A percentile compares a stretch with the other conserved stretches of the same genome.
These are phyloP conservation scores for Spilosoma lubricipeda DNA, from an alignment of 2,888 invertebrate genomes.

Conservation along the genomic window DNA sequence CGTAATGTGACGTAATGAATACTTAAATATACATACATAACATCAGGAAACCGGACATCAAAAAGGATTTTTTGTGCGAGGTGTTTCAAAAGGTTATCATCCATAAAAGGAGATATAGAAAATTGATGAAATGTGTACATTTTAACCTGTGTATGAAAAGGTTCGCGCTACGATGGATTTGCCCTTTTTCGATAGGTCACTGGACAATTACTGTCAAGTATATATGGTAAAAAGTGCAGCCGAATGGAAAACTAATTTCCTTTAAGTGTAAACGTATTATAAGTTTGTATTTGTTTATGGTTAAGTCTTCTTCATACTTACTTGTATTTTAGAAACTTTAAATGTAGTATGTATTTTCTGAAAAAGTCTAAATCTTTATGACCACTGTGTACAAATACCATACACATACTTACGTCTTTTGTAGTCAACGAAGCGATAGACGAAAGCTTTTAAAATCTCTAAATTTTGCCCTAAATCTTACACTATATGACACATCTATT, in stretches of 20 bases:
- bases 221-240: neutral
- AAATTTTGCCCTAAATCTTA: too few relatives aligned
- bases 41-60: neutral
- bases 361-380: too few relatives aligned
- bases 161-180: neutral
- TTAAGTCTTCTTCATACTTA: neutral
- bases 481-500: too few relatives aligned
- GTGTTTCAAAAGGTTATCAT: neutral
- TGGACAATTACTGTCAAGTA: conserved; percentile 13
- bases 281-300: neutral
- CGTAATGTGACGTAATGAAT: too few relatives aligned
- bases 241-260: conserved; percentile 7
- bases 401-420: too few relatives aligned
- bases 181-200: conserved; percentile 18
- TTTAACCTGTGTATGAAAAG: neutral
- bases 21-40: too few relatives aligned
- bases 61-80: neutral
- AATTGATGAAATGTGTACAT: neutral
- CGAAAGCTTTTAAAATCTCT: too few relatives aligned
- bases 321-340: too few relatives aligned
- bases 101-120: neutral
- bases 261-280: neutral
- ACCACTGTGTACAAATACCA: too few relatives aligned
- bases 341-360: too few relatives aligned
- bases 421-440: too few relatives aligned